Evolutionary conservation across 2,113 vertebrate species (phyloP), one percentile per base, ranked within the genome.

Genomic region (Hippocampus barbouri): DNA sequence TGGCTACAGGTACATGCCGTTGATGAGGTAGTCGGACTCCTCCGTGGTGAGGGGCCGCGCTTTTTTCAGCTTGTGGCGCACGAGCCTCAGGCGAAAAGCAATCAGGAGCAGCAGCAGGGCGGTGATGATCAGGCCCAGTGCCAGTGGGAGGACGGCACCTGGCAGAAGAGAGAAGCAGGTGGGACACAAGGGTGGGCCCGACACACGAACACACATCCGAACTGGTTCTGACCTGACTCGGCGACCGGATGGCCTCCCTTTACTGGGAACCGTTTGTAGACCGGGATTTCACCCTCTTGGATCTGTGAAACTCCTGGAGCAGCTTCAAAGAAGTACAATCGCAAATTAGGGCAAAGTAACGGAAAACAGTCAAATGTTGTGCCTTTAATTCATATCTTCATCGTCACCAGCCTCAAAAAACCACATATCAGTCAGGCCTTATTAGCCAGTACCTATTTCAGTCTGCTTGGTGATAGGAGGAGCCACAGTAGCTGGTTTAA

Each of bases 1-100:
- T 20, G 64, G 66, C 90, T 93, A 99, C 70, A 99, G 92, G 89
- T 99, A 99, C 97, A 99, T 99, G 93, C 97, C 97, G 49, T 99
- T 99, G 88, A 99, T 99, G 92, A 99, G 96, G 93, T 98, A 99
- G 92, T 99, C 97, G 0, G 97, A 99, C 86, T 99, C 97, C 90
- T 99, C 97, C 0, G 96, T 98, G 68, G 94, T 97, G 79, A 98
- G 94, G 63, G 97, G 97, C 15, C 95, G 94, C 62, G 95, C 92
- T 90, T 98, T 97, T 89, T 97, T 99, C 60, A 98, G 90, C 85
- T 94, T 96, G 91, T 94, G 94, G 72, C 94, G 95, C 60, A 96
- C 95, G 18, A 97, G 90, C 65, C 91, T 92, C 8, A 98, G 93
- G 49, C 96, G 94, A 80, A 96, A 98, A 81, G 90, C 91, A 38